Evolutionary conservation across 2,888 invertebrate species (phyloP), one percentile per base, ranked within the genome.

Genomic region (Priocnemis perturbator): DNA sequence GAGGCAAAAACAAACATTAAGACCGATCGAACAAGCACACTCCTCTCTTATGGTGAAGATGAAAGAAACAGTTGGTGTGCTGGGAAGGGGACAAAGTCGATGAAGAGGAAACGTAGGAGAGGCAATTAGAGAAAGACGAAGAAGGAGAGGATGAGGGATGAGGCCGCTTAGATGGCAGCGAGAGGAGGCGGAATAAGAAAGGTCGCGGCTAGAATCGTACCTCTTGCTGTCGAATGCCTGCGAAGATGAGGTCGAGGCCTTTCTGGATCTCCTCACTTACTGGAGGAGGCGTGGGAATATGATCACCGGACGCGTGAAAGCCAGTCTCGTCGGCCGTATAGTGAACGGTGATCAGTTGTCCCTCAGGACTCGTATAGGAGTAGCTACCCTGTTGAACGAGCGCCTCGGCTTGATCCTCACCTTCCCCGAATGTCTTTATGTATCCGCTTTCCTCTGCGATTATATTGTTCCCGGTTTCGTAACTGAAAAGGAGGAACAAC

Each of bases 251-350:
- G 89, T 96, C 96, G 71, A 96, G 91, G 64, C 96, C 95, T 88
- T 95, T 96, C 89, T 96, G 96, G 84, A 96, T 95, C 91, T 95
- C 96, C 73, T 94, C 92, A 63, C 95, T 95, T 26, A 95, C 94
- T 71, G 96, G 95, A 15, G 96, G 95, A 71, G 95, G 94, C 60
- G 96, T 96, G 73, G 96, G 96, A 84, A 96, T 93, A 87, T 96
- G 96, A 88, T 95, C 95, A 0, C 96, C 95, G 78, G 92, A 91
- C 60, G 95, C 94, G 78, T 94, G 93, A 92, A 96, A 96, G 58
- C 96, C 96, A 81, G 92, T 93, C 88, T 96, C 95, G 84, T 96
- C 95, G 81, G 96, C 96, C 19, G 94, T 94, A 88, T 96, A 95
- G 82, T 93, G 93, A 7, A 95, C 93, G 71, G 91, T 93, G 83